Evolutionary conservation across 2,113 vertebrate genomes (phyloP).

Genomic region (Xyrauchen texanus): DNA sequence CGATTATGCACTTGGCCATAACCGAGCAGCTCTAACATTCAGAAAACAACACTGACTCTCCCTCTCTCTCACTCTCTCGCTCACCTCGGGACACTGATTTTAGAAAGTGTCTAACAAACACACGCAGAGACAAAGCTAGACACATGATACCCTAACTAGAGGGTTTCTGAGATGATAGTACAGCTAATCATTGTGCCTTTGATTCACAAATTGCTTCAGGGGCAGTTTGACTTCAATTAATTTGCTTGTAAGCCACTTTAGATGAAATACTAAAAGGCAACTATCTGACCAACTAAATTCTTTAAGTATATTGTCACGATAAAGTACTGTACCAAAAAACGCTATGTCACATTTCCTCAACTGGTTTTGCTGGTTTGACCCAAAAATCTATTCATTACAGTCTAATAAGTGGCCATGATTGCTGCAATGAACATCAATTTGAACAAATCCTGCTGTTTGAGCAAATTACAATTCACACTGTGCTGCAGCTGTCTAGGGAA

Average conservation of each 20-base stretch:
- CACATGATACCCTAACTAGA: not conserved
- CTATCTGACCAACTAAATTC: not conserved
- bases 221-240: not conserved
- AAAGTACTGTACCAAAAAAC: too few species aligned
- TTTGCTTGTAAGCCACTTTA: not conserved
- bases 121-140: too few species aligned
- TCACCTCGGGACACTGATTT: slow-evolving; percentile 12
- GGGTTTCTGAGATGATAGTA: not conserved
- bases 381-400: not conserved
- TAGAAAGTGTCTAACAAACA: too few species aligned
- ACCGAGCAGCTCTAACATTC: too few species aligned
- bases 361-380: too few species aligned
- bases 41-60: not conserved
- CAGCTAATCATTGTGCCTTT: not conserved
- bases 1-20: too few species aligned
- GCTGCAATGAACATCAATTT: slow-evolving; percentile 6
- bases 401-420: not conserved
- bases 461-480: slow-evolving; percentile 16
- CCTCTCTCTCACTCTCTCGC: slow-evolving; percentile 4
- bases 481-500: slow-evolving; percentile 3
- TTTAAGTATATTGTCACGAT: too few species aligned
- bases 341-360: too few species aligned
- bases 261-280: not conserved
- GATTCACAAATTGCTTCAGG: not conserved
- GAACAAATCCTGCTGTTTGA: slow-evolving; percentile 15